These are phyloP conservation scores for Drosophila heteroneura DNA, from an alignment of 2,888 invertebrate genomes.

Conservation along the genomic window DNA sequence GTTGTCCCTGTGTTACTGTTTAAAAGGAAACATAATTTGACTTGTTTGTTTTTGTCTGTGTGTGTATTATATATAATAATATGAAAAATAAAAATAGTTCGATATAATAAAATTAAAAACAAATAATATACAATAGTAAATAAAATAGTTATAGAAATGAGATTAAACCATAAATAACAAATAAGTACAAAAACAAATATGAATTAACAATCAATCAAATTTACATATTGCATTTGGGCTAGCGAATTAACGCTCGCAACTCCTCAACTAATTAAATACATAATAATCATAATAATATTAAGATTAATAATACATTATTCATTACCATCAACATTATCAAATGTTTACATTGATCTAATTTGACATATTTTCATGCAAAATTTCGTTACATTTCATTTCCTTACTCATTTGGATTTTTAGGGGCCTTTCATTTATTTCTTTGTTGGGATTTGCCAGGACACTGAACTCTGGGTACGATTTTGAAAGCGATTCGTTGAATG, in stretches of 20 bases:
- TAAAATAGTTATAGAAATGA: constrained; percentile 24
- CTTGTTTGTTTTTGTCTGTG: constrained; percentile 22
- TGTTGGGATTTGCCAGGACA: constrained; percentile 31
- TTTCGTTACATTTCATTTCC: constrained; percentile 23
- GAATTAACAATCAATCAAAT: constrained; percentile 63
- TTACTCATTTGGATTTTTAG: constrained; percentile 5
- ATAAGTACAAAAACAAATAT: constrained; percentile 66
- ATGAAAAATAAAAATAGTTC: constrained; percentile 8
- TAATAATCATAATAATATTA: constrained; percentile 31
- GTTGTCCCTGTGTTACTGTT: constrained; percentile 30
- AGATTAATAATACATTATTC: constrained; percentile 13
- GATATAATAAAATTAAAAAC: constrained; percentile 47
- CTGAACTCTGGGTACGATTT: constrained; percentile 54
- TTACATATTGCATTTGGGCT: constrained; percentile 54
- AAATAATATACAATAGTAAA: constrained; percentile 15
- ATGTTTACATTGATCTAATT: constrained; percentile 38
- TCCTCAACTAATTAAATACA: constrained; percentile 47
- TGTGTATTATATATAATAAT: constrained; percentile 13
- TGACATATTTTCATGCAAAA: constrained; percentile 16
- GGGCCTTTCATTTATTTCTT: constrained; percentile 1
- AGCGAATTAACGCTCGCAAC: constrained; percentile 34
- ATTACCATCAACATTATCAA: constrained; percentile 38
- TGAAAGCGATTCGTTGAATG: constrained; percentile 22
- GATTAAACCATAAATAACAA: constrained; percentile 73
- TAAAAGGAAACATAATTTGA: constrained; percentile 19